Base-by-base conservation (phyloP, 2,888 invertebrate species). In the Caenorhabditis wallacei region DNA sequence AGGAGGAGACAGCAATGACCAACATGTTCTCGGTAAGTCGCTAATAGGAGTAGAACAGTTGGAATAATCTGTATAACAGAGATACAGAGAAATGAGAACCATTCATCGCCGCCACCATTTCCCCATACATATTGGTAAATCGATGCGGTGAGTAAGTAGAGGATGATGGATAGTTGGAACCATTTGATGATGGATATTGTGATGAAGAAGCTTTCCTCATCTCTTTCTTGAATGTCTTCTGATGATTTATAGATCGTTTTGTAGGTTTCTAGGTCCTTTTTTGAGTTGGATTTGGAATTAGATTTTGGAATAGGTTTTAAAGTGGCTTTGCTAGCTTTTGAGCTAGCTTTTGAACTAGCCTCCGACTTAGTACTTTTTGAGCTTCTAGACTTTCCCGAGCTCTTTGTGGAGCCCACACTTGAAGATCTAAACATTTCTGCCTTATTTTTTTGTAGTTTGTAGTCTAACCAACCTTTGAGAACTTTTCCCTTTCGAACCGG, bases 241-340 rank as follows among this genome's bases (percentile, higher is more conserved):
- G 43, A 24, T 10, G 43, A 22, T n/a, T 61, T 61, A n/a, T 61
- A 61, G 43, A 61, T 61, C 1, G 61, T 61, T 24, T 61, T 61
- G 61, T 26, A 61, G 1, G 61, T 61, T 5, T 43, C 26, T n/a
- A 16, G 16, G 43, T 61, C 61, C 7, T 43, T 16, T 24, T 61
- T 61, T 37, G 40, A 40, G 46, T 18, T n/a, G n/a, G 46, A 18
- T 7, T 48, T 48, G 7, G 18, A 18, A 48, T 3, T 18, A 43
- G 43, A n/a, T n/a, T n/a, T n/a, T n/a, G n/a, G n/a, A n/a, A n/a
- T n/a, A n/a, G n/a, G n/a, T n/a, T n/a, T n/a, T n/a, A n/a, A 35
- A 10, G 35, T 35, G 35, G 10, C 35, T 13, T 40, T 13, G 40
- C 40, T 40, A 10, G 40, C 2, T 40, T 40, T 40, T 2, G 40